These are phyloP conservation scores for Caretta caretta DNA, from an alignment of 2,113 vertebrate species.

Conservation along the genomic window DNA sequence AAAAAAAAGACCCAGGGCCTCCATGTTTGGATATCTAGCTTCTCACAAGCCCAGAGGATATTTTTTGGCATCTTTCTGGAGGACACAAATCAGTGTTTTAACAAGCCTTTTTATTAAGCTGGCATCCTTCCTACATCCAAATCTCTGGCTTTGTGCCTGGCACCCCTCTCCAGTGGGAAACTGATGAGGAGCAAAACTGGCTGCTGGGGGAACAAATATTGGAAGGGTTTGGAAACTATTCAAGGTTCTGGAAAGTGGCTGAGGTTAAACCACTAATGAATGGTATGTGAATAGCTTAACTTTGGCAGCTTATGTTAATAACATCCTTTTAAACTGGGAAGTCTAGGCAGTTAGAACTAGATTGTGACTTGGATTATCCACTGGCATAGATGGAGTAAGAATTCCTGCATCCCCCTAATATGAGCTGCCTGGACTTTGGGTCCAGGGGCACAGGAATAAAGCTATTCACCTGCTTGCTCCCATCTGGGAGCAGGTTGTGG, in stretches of 20 bases:
- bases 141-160: neutral
- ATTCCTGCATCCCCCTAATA: fast-evolving
- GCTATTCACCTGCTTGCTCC: neutral
- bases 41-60: neutral
- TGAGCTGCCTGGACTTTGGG: neutral
- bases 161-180: neutral
- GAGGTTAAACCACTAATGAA: neutral
- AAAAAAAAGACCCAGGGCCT: slow-evolving; percentile 18
- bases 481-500: neutral
- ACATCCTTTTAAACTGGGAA: neutral
- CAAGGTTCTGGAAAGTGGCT: neutral
- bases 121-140: neutral
- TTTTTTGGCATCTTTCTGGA: neutral
- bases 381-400: neutral
- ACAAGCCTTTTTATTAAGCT: neutral
- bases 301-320: neutral
- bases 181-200: neutral
- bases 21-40: slow-evolving; percentile 24
- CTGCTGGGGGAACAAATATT: neutral
- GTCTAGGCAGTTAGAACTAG: neutral
- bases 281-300: neutral
- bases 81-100: neutral
- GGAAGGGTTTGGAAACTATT: neutral
- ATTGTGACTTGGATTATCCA: neutral
- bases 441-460: fast-evolving